Base-by-base conservation (phyloP, 2,113 vertebrate genomes). In the Merops nubicus region DNA sequence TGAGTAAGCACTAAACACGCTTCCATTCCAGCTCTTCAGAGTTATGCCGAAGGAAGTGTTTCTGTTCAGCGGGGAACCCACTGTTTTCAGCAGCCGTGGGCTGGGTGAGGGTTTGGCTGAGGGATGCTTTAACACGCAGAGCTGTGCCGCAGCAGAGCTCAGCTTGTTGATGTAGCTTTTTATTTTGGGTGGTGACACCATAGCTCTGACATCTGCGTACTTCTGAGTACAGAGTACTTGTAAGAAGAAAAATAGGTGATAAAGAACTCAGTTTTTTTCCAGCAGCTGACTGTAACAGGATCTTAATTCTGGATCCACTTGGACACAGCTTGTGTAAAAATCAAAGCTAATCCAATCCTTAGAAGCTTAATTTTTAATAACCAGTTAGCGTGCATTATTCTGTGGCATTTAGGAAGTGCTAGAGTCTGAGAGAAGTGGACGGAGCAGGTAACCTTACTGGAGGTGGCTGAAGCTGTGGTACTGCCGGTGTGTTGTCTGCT, bases 311-410 rank as follows among this genome's bases (percentile, higher is more conserved):
- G 26, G 29, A 9, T 59, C 33, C 4, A 1, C 31, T 85, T 67
- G 51, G 75, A 74, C 17, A 38, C 17, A 4, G 1, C 56, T 33
- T 33, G 36, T 50, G 42, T 75, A 75, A 94, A 92, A 82, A 75
- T 80, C 15, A 47, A 74, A 88, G 51, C 43, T 29, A 57, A 67
- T 31, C 47, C 73, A 64, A 80, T 54, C 45, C 48, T 85, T 21
- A 8, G 59, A 88, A 81, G 56, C 17, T 38, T 70, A 16, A 4
- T 34, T 89, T 84, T 70, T 85, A 51, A 60, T 62, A 53, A 5
- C 36, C 0, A 1, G 19, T 40, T 76, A 7, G 34, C 2, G 0
- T 25, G n/a, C 8, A 0, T 65, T 65, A 20, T 43, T 88, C 20
- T 0, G 3, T 9, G 59, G 51, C 38, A 47, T 38, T 81, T 4